phyloP scores from a whole-genome alignment of 2,888 invertebrate species.

The Platycnemis pennipes region DNA sequence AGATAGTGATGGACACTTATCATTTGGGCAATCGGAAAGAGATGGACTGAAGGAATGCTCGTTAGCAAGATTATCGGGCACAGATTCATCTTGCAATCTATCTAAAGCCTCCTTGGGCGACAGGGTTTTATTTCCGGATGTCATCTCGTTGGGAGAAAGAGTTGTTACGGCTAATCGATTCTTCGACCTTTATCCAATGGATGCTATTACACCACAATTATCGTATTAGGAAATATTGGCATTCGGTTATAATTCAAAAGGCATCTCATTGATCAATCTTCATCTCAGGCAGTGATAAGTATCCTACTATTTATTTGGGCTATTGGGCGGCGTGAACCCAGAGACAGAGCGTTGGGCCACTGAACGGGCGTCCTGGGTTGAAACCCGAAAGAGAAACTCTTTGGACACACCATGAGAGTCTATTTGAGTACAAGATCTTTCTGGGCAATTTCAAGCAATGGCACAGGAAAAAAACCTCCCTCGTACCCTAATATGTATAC shows the following conservation, averaged over 20 bases:
- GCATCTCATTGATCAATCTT: background rate
- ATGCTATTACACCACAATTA: background rate
- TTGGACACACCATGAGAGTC: no score
- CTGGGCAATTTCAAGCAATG: no score
- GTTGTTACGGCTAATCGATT: conserved; percentile 13
- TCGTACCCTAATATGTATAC: no score
- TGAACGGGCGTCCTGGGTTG: no score
- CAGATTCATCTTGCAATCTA: conserved; percentile 17
- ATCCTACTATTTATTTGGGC: background rate
- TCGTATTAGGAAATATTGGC: background rate
- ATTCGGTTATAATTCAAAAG: background rate
- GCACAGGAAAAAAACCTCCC: no score
- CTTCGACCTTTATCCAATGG: background rate
- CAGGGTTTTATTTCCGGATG: conserved; percentile 37
- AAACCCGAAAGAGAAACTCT: no score
- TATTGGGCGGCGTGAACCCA: no score
- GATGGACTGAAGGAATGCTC: conserved; percentile 44
- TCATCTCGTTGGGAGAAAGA: background rate
- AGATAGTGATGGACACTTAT: conserved; percentile 7
- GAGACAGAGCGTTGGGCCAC: no score
- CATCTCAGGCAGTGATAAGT: background rate
- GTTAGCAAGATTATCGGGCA: conserved; percentile 23
- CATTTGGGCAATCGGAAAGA: conserved; percentile 36
- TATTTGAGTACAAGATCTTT: no score
- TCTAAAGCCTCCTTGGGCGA: background rate